Base-by-base conservation (phyloP, 2,888 invertebrate genomes). In the Fragum fragum region DNA sequence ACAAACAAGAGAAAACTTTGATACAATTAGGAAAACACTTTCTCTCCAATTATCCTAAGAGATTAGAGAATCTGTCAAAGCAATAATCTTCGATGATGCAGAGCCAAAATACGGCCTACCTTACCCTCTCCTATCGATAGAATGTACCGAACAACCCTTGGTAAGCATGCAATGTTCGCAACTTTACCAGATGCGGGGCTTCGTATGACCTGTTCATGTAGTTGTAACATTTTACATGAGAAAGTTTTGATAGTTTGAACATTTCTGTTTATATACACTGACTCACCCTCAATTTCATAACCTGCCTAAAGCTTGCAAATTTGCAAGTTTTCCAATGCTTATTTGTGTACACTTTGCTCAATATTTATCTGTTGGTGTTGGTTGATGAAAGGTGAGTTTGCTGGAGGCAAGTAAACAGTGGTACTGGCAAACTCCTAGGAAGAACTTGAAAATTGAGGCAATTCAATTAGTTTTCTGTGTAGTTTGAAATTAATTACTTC, bases 51-150 rank as follows among this genome's bases (percentile, higher is more conserved):
- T 82, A 82, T 82, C 78, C 72, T 59, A 16, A 55, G 39, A 78
- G 81, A 82, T 82, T 82, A 82, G 61, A 42, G 69, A 76, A 75
- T 52, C 59, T 75, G 81, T 72, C 74, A 66, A 78, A 71, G 78
- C 75, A 72, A 29, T 52, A 73, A 69, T 59, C 26, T 59, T 69
- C 73, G 81, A 76, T 81, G 70, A 59, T 57, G 69, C 47, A 71
- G 55, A 73, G 71, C 72, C 55, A 72, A 72, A 79, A 29, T 66
- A 29, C 47, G 52, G 71, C 47, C 53, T 36, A 29, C 14, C 36
- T 36, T 63, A 63, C 32, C 63, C n/a, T 29, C 36, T 36, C 21
- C 36, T 57, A 57, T 57, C 57, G 28, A 28, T 57, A 1, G 28
- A 57, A 28, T 57, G 57, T 57, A 57, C 57, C 57, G 21, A 57